Base-by-base conservation (phyloP, 1,140 invertebrate genomes). In the Calliopsis andreniformis region DNA sequence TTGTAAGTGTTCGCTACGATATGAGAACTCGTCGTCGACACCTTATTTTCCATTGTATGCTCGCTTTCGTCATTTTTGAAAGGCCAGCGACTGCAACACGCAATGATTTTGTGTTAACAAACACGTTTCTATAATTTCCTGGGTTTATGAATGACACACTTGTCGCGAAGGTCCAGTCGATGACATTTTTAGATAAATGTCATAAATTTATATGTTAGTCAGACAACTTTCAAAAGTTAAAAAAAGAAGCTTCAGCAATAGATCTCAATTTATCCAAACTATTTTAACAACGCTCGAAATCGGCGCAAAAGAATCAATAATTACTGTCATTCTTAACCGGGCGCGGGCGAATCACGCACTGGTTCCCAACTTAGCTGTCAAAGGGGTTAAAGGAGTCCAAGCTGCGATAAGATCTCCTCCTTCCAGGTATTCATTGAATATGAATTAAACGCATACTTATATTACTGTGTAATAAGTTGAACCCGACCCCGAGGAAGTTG, bases 31-130 rank as follows among this genome's bases (percentile, higher is more conserved):
- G 86, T 64, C 0, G 86, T 80, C 16, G 88, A 81, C 10, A 82
- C 72, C 3, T 67, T 79, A 20, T 88, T 83, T 61, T 91, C 89
- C 35, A 87, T 83, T 18, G 81, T 53, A 35, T 89, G 83, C 16
- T 89, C 88, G n/a, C 68, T 82, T 62, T 88, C 87, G n/a, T 86
- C 87, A 39, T 84, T 85, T 63, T 87, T 87, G 47, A 92, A 91
- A 18, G 91, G 89, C 91, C 91, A 92, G 18, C 91, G 91, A 67
- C 91, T 92, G 78, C n/a, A 87, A 87, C 62, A 72, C 5, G 63
- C 51, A 71, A 83, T 64, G 39, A 80, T 42, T 56, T 66, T 39
- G 14, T 39, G 56, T 61, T 23, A 62, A 43, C 14, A 1, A 28
- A 25, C 14, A 45, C n/a, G 23, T 20, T 12, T 25, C 25, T 20